These are phyloP conservation scores for Bradypus variegatus DNA, from an alignment of 2,797 vertebrate species.

Conservation along the genomic window DNA sequence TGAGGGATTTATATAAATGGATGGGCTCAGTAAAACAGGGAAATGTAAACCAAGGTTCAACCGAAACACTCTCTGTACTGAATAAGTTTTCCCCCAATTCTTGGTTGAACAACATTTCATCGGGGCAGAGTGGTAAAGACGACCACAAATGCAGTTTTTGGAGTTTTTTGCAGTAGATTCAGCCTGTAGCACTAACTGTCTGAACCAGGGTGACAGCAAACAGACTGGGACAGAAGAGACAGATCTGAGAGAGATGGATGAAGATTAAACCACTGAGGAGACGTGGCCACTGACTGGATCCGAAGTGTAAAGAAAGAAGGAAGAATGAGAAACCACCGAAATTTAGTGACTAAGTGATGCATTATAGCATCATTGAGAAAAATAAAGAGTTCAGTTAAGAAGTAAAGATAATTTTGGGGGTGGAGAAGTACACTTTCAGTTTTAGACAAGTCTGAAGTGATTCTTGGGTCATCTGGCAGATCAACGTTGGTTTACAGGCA, in stretches of 20 bases:
- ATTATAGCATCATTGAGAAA: not conserved
- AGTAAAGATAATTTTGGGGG: not conserved
- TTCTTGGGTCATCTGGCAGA: not conserved
- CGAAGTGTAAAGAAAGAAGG: not conserved
- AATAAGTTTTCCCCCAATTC: not conserved
- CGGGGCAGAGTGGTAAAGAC: not conserved
- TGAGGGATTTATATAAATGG: constrained; percentile 10
- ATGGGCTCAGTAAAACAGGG: not conserved
- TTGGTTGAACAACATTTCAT: not conserved
- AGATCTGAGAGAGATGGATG: not conserved
- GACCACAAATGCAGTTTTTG: not conserved
- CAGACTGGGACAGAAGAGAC: not conserved
- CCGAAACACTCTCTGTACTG: not conserved
- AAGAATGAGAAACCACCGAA: not conserved
- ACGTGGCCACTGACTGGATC: not conserved
- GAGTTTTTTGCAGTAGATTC: not conserved
- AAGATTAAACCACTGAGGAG: not conserved
- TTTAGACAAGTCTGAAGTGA: not conserved
- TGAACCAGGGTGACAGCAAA: not conserved
- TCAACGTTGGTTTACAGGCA: not conserved
- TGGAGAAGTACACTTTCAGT: not conserved
- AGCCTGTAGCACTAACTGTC: not conserved
- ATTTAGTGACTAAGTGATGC: not conserved
- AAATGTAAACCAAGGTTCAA: not conserved
- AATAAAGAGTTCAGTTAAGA: not conserved